A percentile compares a stretch with the other conserved stretches of the same genome.
Conservation (phyloP, 1,140 invertebrate genomes). For the Phthorimaea operculella region DNA sequence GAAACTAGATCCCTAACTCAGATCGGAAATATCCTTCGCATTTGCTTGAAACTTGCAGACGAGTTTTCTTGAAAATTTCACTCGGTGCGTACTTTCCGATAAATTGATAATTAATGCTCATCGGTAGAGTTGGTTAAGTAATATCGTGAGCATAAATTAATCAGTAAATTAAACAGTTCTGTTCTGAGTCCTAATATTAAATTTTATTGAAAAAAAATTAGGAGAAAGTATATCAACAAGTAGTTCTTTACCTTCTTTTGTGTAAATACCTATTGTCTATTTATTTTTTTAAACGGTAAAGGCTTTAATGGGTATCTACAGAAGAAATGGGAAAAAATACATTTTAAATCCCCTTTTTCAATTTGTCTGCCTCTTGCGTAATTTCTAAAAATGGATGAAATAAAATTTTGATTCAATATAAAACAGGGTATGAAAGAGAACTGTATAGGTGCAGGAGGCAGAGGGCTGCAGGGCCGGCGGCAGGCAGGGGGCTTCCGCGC, state of each 20-base stretch:
- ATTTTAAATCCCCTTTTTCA: too few species aligned
- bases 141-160: neutral
- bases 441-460: neutral
- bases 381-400: neutral
- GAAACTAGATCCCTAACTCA: slow-evolving; percentile 43
- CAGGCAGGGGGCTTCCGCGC: slow-evolving; percentile 24
- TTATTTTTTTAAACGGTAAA: neutral
- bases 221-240: too few species aligned
- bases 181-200: too few species aligned
- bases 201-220: too few species aligned
- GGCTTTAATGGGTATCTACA: too few species aligned
- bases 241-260: too few species aligned
- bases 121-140: too few species aligned
- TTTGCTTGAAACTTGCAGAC: slow-evolving; percentile 25
- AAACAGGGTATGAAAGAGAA: neutral
- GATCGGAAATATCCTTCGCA: slow-evolving; percentile 41
- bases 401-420: neutral
- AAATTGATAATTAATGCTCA: neutral
- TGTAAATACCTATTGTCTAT: neutral
- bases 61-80: slow-evolving; percentile 2
- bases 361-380: too few species aligned
- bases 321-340: too few species aligned
- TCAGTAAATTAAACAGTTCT: too few species aligned
- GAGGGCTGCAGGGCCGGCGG: slow-evolving; percentile 15
- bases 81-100: neutral